A percentile compares a stretch with the other conserved stretches of the same genome.
phyloP scores from a whole-genome alignment of 1,140 invertebrate species.

The Melipona quadrifasciata region DNA sequence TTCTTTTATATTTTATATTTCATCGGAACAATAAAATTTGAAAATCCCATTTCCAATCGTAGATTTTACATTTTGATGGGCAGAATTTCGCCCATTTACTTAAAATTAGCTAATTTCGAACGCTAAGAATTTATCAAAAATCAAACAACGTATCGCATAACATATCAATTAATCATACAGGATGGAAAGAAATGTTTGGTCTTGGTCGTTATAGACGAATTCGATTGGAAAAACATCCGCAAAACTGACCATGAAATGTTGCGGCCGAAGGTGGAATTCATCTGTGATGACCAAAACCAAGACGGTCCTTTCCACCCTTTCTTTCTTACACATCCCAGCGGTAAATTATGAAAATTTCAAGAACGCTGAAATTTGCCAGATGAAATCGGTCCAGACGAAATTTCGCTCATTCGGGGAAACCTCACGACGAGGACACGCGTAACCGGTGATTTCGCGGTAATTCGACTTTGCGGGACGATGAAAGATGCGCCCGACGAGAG shows the following conservation, averaged over 20 bases:
- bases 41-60: neutral
- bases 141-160: neutral
- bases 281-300: too few relatives aligned
- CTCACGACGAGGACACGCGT: neutral
- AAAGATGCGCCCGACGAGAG: neutral
- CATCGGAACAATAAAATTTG: too few relatives aligned
- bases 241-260: too few relatives aligned
- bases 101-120: neutral
- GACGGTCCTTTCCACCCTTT: too few relatives aligned
- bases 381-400: neutral
- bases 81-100: neutral
- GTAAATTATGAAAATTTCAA: neutral
- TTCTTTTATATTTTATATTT: too few relatives aligned
- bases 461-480: conserved; percentile 11
- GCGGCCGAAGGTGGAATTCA: too few relatives aligned
- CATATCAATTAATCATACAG: neutral
- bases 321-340: neutral
- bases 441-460: neutral
- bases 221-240: too few relatives aligned
- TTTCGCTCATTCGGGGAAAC: neutral
- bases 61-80: neutral
- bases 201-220: too few relatives aligned
- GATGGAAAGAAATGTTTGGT: too few relatives aligned
- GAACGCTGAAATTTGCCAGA: too few relatives aligned
- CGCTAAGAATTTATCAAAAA: neutral